Evolutionary conservation across 2,797 vertebrate species (phyloP), one percentile per base, ranked within the genome.

Genomic region (Menidia menidia): DNA sequence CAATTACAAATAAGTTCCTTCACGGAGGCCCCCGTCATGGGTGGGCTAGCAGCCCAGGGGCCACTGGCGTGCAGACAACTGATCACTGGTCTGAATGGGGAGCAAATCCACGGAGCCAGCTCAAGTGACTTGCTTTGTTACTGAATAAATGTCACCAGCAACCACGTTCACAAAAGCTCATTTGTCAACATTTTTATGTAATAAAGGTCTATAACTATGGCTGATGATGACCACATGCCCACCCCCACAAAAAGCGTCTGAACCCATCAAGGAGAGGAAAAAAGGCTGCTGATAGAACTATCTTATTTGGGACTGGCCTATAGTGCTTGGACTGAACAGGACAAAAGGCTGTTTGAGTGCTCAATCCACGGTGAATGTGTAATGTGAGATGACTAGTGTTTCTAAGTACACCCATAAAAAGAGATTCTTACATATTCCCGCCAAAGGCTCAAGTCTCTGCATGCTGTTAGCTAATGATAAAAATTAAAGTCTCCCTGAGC

Each of bases 181-280:
- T 92, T 95, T 95, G 93, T 95, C 92, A 93, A 93, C 93, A 94
- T 92, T 89, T 92, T 94, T 92, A 92, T 92, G 91, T 82, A 91
- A 89, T 91, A 87, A 93, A 92, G 90, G 87, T 78, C 81, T 69
- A 87, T 85, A 89, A 89, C 90, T 87, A 80, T 87, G 83, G 81
- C 25, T 84, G 85, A 91, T 66, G 79, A 79, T 77, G 81, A 68
- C 51, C 51, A 32, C 51, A 25, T 4, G 13, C 50, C 81, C 60
- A 72, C 9, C 31, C n/a, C 3, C 42, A 64, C 75, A 75, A 75
- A 73, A 66, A 52, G 50, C 75, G 54, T 71, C 65, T 66, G 45
- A 78, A 69, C 60, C 80, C 73, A 77, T 87, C 14, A 68, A 70
- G 67, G 60, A 82, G 74, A 73, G 60, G 73, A 75, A 80, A 78